A percentile compares a stretch with the other conserved stretches of the same genome.
Evolutionary conservation across 92 coral and sea anemone species (phyloP).

Genomic region (Actinostola sp.): DNA sequence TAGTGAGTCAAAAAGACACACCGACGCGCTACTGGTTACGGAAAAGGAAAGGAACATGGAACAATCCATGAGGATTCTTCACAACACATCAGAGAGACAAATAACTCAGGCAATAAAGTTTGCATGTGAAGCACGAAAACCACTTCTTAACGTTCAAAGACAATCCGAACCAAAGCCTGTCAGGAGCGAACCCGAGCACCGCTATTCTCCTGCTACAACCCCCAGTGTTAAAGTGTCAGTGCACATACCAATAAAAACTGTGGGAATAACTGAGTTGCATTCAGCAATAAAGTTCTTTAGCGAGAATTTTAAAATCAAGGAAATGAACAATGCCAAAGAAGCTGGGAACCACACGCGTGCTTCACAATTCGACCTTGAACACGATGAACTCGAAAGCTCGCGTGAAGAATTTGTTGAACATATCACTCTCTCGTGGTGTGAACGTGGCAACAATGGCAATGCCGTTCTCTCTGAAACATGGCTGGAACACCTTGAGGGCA

Average conservation of each 20-base stretch:
- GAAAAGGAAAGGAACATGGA: slow-evolving; percentile 80
- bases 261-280: not conserved
- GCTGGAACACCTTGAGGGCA: slow-evolving; percentile 53
- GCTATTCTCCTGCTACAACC: not conserved
- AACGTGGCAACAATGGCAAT: slow-evolving; percentile 27
- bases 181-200: not conserved
- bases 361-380: slow-evolving; percentile 45
- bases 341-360: slow-evolving; percentile 20
- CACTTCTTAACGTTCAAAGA: slow-evolving; percentile 3
- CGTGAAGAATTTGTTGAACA: slow-evolving; percentile 44
- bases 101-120: slow-evolving; percentile 51
- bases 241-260: not conserved
- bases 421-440: slow-evolving; percentile 72
- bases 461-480: slow-evolving; percentile 38
- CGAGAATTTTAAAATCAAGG: slow-evolving; percentile 8
- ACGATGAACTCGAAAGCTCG: slow-evolving; percentile 24
- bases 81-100: not conserved
- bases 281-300: not conserved
- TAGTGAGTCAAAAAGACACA: slow-evolving; percentile 64
- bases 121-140: slow-evolving; percentile 70
- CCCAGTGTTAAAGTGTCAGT: slow-evolving; percentile 5
- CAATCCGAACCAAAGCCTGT: not conserved
- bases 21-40: slow-evolving; percentile 51
- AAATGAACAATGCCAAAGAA: not conserved
- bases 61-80: slow-evolving; percentile 57